These are phyloP conservation scores for Zaprionus tsacasi DNA, from an alignment of 1,140 invertebrate species.

Conservation along the genomic window DNA sequence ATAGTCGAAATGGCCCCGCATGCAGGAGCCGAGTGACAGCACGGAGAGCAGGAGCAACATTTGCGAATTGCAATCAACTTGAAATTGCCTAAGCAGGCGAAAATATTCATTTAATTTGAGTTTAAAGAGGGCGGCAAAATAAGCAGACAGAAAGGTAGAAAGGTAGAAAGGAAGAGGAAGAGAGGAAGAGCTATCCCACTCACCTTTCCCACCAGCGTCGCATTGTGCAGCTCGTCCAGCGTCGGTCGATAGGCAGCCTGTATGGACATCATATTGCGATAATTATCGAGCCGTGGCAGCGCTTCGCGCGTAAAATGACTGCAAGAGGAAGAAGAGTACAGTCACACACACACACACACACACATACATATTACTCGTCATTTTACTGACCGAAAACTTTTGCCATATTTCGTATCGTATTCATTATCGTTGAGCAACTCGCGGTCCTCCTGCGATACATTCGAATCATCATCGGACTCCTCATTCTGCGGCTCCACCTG, in stretches of 20 bases:
- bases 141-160: neutral
- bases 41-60: neutral
- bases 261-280: conserved; percentile 96
- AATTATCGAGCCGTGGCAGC: conserved; percentile 95
- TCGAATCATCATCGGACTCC: conserved; percentile 84
- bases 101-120: neutral
- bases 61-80: conserved; percentile 11
- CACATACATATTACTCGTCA: neutral
- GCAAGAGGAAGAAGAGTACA: conserved; percentile 50
- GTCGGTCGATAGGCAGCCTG: conserved; percentile 95
- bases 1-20: neutral
- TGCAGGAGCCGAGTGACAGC: conserved; percentile 10
- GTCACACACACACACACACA: conserved; percentile 10
- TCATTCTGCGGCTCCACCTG: conserved; percentile 85
- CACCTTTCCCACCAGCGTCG: conserved; percentile 91
- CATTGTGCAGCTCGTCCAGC: conserved; percentile 96
- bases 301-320: conserved; percentile 96
- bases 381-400: conserved; percentile 88
- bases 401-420: conserved; percentile 90
- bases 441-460: conserved; percentile 85
- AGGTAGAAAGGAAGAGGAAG: neutral
- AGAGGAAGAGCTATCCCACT: conserved; percentile 41
- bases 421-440: conserved; percentile 86
- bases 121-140: neutral
- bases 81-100: neutral